A percentile compares a stretch with the other conserved stretches of the same genome.
Conservation (phyloP, 2,797 vertebrate genomes). For the Eremophila alpestris region DNA sequence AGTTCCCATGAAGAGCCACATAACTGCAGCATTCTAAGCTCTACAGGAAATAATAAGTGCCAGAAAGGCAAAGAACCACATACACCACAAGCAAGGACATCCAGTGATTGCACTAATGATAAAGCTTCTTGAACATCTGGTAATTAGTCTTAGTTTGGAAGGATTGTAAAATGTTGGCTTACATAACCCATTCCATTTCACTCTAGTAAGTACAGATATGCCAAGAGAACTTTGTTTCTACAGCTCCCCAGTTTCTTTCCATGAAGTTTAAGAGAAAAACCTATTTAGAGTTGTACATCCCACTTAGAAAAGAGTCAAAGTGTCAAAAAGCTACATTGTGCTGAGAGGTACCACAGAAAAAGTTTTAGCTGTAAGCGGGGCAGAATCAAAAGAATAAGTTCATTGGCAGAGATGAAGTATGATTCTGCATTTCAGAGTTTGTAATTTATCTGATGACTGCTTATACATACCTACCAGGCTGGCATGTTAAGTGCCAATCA, state of each 20-base stretch:
- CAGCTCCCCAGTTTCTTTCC: background rate
- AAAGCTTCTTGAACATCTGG: slow-evolving; percentile 35
- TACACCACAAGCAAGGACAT: background rate
- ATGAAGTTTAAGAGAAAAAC: background rate
- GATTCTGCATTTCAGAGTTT: background rate
- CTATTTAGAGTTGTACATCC: background rate
- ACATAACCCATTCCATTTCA: slow-evolving; percentile 1
- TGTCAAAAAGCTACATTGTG: background rate
- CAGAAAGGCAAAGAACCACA: background rate
- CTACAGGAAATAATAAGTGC: background rate
- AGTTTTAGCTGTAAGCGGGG: background rate
- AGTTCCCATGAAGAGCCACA: background rate
- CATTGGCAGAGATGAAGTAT: background rate
- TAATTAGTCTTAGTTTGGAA: slow-evolving; percentile 39
- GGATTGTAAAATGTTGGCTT: background rate
- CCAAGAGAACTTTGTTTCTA: background rate
- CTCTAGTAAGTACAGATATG: background rate
- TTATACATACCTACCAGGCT: background rate
- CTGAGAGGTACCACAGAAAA: background rate
- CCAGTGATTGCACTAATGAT: background rate
- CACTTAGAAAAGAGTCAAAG: background rate
- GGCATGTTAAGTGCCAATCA: background rate
- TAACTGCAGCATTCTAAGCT: background rate
- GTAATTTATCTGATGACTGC: background rate
- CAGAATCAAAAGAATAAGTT: background rate